Evolutionary conservation across 2,888 invertebrate species (phyloP).

Genomic region (Calephelis perditalis): DNA sequence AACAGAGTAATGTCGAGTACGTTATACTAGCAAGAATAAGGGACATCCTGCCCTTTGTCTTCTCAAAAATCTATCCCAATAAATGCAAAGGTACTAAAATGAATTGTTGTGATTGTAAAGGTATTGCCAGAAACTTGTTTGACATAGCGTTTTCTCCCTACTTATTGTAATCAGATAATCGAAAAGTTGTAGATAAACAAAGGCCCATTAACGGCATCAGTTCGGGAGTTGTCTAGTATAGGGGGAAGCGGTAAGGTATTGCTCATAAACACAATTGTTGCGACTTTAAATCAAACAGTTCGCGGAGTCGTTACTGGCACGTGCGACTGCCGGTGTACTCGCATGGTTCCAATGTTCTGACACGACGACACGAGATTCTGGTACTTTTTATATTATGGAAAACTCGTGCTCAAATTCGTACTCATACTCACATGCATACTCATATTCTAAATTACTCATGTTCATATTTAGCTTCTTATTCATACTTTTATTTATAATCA

Average conservation of each 20-base stretch:
- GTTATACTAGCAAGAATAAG: too few species aligned
- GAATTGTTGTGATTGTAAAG: not conserved
- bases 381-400: too few species aligned
- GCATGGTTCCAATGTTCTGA: conserved; percentile 33
- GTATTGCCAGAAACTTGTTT: not conserved
- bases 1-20: too few species aligned
- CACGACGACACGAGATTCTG: not conserved
- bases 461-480: too few species aligned
- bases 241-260: conserved; percentile 28
- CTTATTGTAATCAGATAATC: conserved; percentile 17
- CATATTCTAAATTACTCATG: too few species aligned
- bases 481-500: too few species aligned
- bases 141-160: not conserved
- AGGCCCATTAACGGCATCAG: conserved; percentile 33
- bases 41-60: too few species aligned
- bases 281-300: conserved; percentile 75
- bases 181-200: conserved; percentile 28
- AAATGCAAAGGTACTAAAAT: too few species aligned
- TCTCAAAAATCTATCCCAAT: too few species aligned
- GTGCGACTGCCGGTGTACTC: conserved; percentile 51
- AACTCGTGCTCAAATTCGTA: too few species aligned
- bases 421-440: too few species aligned
- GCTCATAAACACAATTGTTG: conserved; percentile 71
- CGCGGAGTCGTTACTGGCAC: conserved; percentile 68
- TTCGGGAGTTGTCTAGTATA: conserved; percentile 28